These are phyloP conservation scores for Sigmodon hispidus DNA, from an alignment of 2,113 vertebrate genomes.

Conservation along the genomic window DNA sequence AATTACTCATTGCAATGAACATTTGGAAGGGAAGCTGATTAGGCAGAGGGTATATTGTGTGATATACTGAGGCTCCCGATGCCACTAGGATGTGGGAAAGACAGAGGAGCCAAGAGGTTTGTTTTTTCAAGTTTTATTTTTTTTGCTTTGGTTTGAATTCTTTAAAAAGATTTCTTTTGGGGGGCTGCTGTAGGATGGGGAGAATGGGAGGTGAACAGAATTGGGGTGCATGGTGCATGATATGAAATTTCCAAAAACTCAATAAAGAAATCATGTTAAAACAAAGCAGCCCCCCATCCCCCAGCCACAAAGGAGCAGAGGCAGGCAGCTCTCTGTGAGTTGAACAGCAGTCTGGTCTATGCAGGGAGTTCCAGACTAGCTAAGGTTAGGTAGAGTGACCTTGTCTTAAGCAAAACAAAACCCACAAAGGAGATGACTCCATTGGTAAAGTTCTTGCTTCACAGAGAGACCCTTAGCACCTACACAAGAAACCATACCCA, in stretches of 20 bases:
- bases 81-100: background rate
- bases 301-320: background rate
- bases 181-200: background rate
- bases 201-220: background rate
- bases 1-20: background rate
- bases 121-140: background rate
- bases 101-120: background rate
- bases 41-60: background rate
- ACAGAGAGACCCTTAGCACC: background rate
- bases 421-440: background rate
- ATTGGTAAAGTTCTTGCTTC: background rate
- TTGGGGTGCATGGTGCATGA: background rate
- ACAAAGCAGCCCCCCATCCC: too few relatives aligned
- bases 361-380: background rate
- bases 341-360: background rate
- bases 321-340: background rate
- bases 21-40: background rate
- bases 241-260: background rate
- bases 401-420: background rate
- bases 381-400: background rate
- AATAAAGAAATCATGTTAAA: background rate
- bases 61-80: background rate
- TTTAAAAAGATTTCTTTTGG: background rate
- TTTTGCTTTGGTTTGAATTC: background rate
- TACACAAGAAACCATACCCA: too few relatives aligned